Conservation (phyloP, 2,888 invertebrate genomes). For the Branchellion lobata region DNA sequence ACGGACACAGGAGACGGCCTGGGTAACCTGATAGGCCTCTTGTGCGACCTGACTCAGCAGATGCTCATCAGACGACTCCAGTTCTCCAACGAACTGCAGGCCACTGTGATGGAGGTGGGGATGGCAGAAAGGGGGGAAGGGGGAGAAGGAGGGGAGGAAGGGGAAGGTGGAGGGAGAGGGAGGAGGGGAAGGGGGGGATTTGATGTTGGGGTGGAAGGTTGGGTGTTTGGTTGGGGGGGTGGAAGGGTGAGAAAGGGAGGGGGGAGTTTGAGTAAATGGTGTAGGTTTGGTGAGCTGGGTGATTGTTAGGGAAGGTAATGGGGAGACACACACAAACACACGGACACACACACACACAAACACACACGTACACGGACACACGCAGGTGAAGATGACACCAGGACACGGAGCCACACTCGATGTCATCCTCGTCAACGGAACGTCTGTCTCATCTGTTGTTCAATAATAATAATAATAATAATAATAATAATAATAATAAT, state of each 20-base stretch:
- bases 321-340: neutral
- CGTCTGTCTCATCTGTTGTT: slow-evolving; percentile 54
- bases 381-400: slow-evolving; percentile 84
- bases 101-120: slow-evolving; percentile 65
- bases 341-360: too few relatives aligned
- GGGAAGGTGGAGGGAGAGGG: too few relatives aligned
- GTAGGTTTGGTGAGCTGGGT: neutral
- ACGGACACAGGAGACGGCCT: slow-evolving; percentile 81
- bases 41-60: slow-evolving; percentile 87
- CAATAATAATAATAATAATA: too few relatives aligned
- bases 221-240: too few relatives aligned
- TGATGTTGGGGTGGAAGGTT: too few relatives aligned
- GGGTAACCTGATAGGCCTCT: slow-evolving; percentile 91
- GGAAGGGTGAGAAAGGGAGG: too few relatives aligned
- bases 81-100: slow-evolving; percentile 84
- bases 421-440: slow-evolving; percentile 94
- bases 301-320: neutral
- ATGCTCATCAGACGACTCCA: slow-evolving; percentile 83
- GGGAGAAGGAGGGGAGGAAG: too few relatives aligned
- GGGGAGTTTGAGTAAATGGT: too few relatives aligned
- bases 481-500: too few relatives aligned
- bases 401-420: slow-evolving; percentile 93
- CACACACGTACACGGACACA: too few relatives aligned
- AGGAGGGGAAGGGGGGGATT: too few relatives aligned
- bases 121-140: too few relatives aligned